A percentile compares a stretch with the other conserved stretches of the same genome.
Conservation (phyloP, 1,140 invertebrate genomes). For the Prorops nasuta region DNA sequence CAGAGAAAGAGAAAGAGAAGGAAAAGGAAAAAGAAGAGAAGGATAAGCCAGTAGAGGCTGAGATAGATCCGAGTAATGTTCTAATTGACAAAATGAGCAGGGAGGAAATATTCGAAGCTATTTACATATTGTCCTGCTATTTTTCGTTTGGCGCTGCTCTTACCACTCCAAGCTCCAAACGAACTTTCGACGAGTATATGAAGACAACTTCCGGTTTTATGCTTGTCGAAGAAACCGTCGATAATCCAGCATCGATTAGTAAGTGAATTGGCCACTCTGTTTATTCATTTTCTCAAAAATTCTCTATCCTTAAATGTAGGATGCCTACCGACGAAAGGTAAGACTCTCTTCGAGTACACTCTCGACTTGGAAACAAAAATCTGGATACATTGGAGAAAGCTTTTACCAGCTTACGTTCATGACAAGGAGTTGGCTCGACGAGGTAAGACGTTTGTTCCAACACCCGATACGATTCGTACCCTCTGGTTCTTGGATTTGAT, state of each 20-base stretch:
- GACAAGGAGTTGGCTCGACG: too few relatives aligned
- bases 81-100: not conserved
- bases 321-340: slow-evolving; percentile 67
- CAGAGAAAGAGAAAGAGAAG: slow-evolving; percentile 18
- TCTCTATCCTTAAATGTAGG: slow-evolving; percentile 44
- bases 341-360: slow-evolving; percentile 79
- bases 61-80: not conserved
- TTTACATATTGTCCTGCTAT: slow-evolving; percentile 67
- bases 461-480: slow-evolving; percentile 78
- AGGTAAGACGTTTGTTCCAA: slow-evolving; percentile 86
- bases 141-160: slow-evolving; percentile 81
- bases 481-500: slow-evolving; percentile 78
- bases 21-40: slow-evolving; percentile 14
- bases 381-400: slow-evolving; percentile 85
- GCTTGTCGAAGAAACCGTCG: slow-evolving; percentile 62
- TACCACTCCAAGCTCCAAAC: slow-evolving; percentile 62
- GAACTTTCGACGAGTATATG: slow-evolving; percentile 76
- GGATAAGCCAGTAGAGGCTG: not conserved
- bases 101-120: slow-evolving; percentile 44
- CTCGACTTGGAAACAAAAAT: slow-evolving; percentile 66
- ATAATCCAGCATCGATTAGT: slow-evolving; percentile 66
- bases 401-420: slow-evolving; percentile 76
- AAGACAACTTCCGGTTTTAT: slow-evolving; percentile 74
- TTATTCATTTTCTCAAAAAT: not conserved
- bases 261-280: too few relatives aligned